Evolutionary conservation across 2,113 vertebrate genomes (phyloP).

Genomic region (Centrocercus urophasianus): DNA sequence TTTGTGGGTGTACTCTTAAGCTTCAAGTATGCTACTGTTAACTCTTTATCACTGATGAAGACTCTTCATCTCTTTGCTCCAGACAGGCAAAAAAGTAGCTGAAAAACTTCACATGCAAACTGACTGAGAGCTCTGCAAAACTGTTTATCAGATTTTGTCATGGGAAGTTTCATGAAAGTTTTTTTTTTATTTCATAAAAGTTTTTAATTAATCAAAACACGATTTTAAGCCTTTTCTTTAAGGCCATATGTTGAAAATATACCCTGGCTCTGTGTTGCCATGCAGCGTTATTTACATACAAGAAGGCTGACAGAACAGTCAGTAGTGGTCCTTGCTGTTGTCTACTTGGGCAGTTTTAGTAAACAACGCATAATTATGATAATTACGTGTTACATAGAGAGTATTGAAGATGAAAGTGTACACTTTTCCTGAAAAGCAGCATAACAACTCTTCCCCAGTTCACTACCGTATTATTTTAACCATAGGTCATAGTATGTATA

Average conservation of each 20-base stretch:
- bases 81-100: neutral
- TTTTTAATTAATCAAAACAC: neutral
- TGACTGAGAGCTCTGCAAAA: neutral
- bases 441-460: neutral
- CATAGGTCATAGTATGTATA: rapidly evolving
- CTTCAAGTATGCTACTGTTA: neutral
- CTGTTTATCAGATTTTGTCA: neutral
- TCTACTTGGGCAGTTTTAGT: neutral
- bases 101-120: neutral
- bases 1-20: neutral
- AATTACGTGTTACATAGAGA: too few relatives aligned
- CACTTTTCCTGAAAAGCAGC: neutral
- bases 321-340: neutral
- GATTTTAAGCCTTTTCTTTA: neutral
- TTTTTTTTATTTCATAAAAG: neutral
- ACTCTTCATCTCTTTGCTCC: neutral
- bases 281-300: neutral
- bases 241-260: neutral
- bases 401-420: neutral
- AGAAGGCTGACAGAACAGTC: neutral
- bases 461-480: neutral
- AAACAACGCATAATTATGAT: neutral
- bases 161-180: neutral
- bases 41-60: neutral
- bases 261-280: neutral